Base-by-base conservation (phyloP, 2,888 invertebrate species). In the Drosophila mettleri region DNA sequence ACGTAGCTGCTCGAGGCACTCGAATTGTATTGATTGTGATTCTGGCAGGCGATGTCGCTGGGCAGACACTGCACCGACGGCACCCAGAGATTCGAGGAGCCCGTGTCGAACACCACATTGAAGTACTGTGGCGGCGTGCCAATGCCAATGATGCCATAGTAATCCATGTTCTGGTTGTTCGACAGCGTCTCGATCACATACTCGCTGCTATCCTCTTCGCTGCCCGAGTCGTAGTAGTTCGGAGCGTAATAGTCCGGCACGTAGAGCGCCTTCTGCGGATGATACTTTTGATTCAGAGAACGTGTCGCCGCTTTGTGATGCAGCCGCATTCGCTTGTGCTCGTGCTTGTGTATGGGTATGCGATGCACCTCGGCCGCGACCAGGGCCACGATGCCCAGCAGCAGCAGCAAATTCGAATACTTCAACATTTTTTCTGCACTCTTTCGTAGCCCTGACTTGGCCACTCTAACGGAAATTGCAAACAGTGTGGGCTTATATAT, bases 1-100 rank as follows among this genome's bases (percentile, higher is more conserved):
- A 94, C 93, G 93, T 98, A 99, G 1, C 96, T 94, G 39, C 93
- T 93, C 0, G 99, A 99, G 90, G 95, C 95, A 67, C 92, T 93
- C 84, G 96, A 95, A 93, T 99, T 96, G 93, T 99, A 99, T 93
- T 98, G 98, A 91, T 97, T 96, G 93, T 99, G 99, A 95, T 94
- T 92, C 97, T 97, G 93, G 93, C 98, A 98, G 48, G 99, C 99
- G 78, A 98, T 96, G 92, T 98, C 98, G 63, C 96, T 96, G 91
- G 94, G 94, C 90, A 96, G 95, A 92, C 99, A 99, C 91, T 98
- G 95, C 93, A 97, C 97, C 36, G 99, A 99, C 9, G 99, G 99
- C 62, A 99, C 95, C 99, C 99, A 99, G 66, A 99, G 94, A 93
- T 99, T 99, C 54, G 99, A 97, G 14, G 99, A 99, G 68, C 99